Conservation (phyloP, 2,113 vertebrate species). For the Passerina amoena region DNA sequence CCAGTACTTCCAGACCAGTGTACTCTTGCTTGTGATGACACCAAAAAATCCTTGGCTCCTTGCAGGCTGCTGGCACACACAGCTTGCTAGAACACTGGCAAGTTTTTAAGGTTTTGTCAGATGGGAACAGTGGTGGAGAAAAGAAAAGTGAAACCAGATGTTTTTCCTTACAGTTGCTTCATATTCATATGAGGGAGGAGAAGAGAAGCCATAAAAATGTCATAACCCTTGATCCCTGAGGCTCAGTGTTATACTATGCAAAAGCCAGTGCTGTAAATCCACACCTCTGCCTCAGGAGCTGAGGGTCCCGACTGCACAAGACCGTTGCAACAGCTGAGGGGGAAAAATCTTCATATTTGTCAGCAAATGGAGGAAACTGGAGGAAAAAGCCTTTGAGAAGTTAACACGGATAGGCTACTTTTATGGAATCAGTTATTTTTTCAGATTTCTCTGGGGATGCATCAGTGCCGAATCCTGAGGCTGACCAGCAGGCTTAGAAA, state of each 20-base stretch:
- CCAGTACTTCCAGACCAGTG: not conserved
- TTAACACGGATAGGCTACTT: not conserved
- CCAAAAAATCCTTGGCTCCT: constrained; percentile 20
- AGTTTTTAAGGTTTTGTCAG: constrained; percentile 67
- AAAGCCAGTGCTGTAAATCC: constrained; percentile 66
- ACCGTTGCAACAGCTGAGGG: not conserved
- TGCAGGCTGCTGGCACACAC: not conserved
- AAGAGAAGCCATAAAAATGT: constrained; percentile 73
- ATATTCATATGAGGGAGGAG: constrained; percentile 23
- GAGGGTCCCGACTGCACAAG: constrained; percentile 17
- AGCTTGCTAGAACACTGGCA: constrained; percentile 59
- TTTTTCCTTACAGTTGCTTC: constrained; percentile 71
- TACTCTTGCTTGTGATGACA: constrained; percentile 2
- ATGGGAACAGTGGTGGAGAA: constrained; percentile 69
- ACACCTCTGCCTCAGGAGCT: not conserved
- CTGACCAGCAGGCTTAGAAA: constrained; percentile 17
- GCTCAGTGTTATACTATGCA: constrained; percentile 51
- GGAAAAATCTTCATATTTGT: not conserved
- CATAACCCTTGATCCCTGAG: constrained; percentile 67
- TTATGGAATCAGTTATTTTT: constrained; percentile 30
- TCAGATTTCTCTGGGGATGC: constrained; percentile 29
- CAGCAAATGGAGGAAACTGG: not conserved
- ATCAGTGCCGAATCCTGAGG: not conserved
- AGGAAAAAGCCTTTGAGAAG: constrained; percentile 24
- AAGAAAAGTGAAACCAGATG: constrained; percentile 81